A percentile compares a stretch with the other conserved stretches of the same genome.
Evolutionary conservation across 2,797 vertebrate species (phyloP).

Genomic region (Phyllotis vaccarum): DNA sequence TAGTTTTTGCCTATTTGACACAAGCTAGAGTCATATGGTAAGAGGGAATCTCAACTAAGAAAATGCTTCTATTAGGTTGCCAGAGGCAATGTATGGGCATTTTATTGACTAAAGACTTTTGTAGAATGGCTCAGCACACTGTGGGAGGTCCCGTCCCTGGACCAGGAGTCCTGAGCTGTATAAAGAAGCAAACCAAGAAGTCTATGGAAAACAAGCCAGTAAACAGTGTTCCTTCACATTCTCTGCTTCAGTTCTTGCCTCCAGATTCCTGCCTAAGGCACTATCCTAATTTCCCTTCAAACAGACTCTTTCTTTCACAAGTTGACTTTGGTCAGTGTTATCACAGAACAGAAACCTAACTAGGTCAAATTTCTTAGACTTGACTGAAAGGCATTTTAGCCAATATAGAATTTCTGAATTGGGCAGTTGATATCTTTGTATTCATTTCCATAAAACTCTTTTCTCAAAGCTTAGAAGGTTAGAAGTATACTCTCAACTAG

Average conservation of each 20-base stretch:
- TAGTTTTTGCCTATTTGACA: background rate
- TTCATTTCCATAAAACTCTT: background rate
- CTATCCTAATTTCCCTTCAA: background rate
- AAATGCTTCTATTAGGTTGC: background rate
- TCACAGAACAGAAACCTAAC: background rate
- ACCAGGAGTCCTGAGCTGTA: background rate
- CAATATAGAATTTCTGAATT: background rate
- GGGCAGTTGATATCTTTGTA: background rate
- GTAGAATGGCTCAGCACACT: background rate
- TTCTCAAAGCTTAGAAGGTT: background rate
- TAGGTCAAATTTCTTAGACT: slow-evolving; percentile 7
- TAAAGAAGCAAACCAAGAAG: background rate
- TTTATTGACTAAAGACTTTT: background rate
- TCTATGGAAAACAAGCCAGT: background rate
- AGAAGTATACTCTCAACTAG: background rate
- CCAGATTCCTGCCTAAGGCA: background rate
- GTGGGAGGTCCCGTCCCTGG: background rate
- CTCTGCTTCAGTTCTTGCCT: background rate
- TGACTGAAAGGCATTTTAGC: background rate
- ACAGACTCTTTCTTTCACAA: background rate
- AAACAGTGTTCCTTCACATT: background rate
- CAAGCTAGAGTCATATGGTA: background rate
- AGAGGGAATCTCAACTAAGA: background rate
- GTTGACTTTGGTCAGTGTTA: background rate
- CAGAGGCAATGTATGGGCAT: background rate